A percentile compares a stretch with the other conserved stretches of the same genome.
Evolutionary conservation across 2,888 invertebrate species (phyloP).

Genomic region (Hirtodrosophila trivittata): DNA sequence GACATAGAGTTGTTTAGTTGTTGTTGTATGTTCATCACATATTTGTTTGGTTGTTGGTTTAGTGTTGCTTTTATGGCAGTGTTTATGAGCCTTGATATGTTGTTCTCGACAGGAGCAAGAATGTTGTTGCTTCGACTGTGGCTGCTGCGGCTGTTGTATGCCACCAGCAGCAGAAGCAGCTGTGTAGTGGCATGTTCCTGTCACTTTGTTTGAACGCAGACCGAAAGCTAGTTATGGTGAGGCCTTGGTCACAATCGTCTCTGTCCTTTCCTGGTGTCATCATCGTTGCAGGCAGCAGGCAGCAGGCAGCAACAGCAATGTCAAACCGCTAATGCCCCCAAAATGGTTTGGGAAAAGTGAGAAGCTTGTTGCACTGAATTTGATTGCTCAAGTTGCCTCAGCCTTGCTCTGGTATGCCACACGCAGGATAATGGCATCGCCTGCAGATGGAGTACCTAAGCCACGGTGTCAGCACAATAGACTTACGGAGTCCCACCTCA

Average conservation of each 20-base stretch:
- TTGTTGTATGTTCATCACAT: conserved; percentile 62
- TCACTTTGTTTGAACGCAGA: conserved; percentile 57
- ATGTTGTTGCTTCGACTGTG: conserved; percentile 16
- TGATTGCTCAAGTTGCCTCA: conserved; percentile 40
- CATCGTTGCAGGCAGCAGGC: conserved; percentile 38
- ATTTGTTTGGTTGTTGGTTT: conserved; percentile 62
- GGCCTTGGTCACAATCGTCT: conserved; percentile 15
- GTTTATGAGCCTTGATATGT: conserved; percentile 70
- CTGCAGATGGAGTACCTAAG: neutral
- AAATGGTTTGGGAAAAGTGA: conserved; percentile 7
- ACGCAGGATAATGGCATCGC: conserved; percentile 4
- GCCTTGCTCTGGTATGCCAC: neutral
- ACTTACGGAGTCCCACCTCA: neutral
- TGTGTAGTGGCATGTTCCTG: conserved; percentile 53
- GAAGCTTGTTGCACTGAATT: conserved; percentile 27
- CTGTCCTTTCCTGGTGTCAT: conserved; percentile 12
- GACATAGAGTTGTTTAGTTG: conserved; percentile 31
- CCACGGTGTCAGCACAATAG: neutral
- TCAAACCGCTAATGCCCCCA: conserved; percentile 47
- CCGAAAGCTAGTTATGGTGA: conserved; percentile 63
- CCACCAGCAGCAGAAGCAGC: conserved; percentile 25
- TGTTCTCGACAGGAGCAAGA: conserved; percentile 42
- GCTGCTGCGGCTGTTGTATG: conserved; percentile 20
- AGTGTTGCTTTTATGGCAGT: conserved; percentile 66
- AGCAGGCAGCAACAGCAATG: conserved; percentile 11